Evolutionary conservation across 1,140 invertebrate genomes (phyloP), one percentile per base, ranked within the genome.

Genomic region (Bombus vancouverensis): DNA sequence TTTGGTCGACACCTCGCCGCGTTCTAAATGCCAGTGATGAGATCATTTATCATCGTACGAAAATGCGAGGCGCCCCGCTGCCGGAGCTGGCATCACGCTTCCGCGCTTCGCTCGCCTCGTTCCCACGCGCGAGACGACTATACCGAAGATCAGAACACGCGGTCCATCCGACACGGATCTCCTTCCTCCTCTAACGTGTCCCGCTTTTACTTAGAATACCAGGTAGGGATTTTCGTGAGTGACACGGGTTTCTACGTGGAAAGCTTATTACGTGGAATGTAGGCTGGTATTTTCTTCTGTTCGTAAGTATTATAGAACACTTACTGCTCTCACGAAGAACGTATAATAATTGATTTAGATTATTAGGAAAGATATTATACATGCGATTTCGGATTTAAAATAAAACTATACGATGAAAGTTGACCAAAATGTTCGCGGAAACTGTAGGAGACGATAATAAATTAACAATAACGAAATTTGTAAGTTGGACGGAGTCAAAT

Each of bases 41-140:
- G 88, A 88, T 92, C 91, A 92, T 92, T 91, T 88, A 92, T 92
- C 89, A 92, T 92, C 79, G 65, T 87, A 84, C 78, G 87, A 90
- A 90, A 89, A 89, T 74, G 71, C 71, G 57, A 82, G 65, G 28
- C 80, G 73, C 71, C 53, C 53, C 53, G 39, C 44, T 34, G 47
- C 37, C 62, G 28, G 15, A 28, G 5, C 47, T 18, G 22, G 59
- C 62, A 83, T 68, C 81, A 62, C 77, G 77, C 86, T 88, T 90
- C 81, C 86, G 77, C 83, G 75, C 83, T 87, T 80, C 47, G 75
- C 66, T 85, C 77, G 72, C 74, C 81, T 87, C 83, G 71, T 91
- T 91, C 89, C 85, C 89, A 91, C 89, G 75, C 57, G 75, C 75
- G 86, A 77, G 59, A 73, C 66, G 32, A 75, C 59, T 37, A 32